Evolutionary conservation across 1,140 invertebrate genomes (phyloP).

Genomic region (Atta colombica): DNA sequence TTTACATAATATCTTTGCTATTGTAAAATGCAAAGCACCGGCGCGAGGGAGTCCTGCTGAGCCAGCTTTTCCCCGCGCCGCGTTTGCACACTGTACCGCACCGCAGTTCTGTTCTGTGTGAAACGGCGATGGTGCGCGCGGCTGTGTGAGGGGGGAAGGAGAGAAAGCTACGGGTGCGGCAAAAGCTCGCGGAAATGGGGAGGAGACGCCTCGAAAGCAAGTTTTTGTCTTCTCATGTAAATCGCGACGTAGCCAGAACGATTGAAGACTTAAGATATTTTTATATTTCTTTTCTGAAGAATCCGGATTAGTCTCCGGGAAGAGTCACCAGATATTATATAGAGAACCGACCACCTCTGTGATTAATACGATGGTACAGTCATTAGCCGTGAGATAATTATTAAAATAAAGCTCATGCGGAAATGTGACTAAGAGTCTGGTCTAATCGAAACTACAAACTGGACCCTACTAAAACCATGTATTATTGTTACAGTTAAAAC

Average conservation of each 20-base stretch:
- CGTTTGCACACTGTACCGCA: slow-evolving; percentile 60
- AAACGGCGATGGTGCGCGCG: slow-evolving; percentile 9
- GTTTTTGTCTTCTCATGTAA: slow-evolving; percentile 81
- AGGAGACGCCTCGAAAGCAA: slow-evolving; percentile 72
- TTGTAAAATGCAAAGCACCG: slow-evolving; percentile 84
- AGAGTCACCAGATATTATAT: background rate
- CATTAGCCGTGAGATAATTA: slow-evolving; percentile 35
- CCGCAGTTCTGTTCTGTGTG: slow-evolving; percentile 3
- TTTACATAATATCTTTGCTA: slow-evolving; percentile 85
- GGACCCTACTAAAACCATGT: background rate
- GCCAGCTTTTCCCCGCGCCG: slow-evolving; percentile 79
- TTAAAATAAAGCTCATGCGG: slow-evolving; percentile 22
- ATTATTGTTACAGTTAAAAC: slow-evolving; percentile 27
- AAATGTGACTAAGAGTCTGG: background rate
- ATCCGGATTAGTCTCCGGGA: background rate
- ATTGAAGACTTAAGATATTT: slow-evolving; percentile 78
- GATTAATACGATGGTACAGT: background rate
- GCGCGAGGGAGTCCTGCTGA: slow-evolving; percentile 75
- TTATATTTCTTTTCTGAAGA: slow-evolving; percentile 69
- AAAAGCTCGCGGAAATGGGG: slow-evolving; percentile 24
- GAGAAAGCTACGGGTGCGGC: slow-evolving; percentile 6
- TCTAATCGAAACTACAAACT: slow-evolving; percentile 37
- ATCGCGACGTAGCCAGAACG: slow-evolving; percentile 74
- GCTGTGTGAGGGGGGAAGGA: slow-evolving; percentile 10
- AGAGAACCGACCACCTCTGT: background rate